Evolutionary conservation across 2,888 invertebrate species (phyloP).

Genomic region (Acleris sparsana): DNA sequence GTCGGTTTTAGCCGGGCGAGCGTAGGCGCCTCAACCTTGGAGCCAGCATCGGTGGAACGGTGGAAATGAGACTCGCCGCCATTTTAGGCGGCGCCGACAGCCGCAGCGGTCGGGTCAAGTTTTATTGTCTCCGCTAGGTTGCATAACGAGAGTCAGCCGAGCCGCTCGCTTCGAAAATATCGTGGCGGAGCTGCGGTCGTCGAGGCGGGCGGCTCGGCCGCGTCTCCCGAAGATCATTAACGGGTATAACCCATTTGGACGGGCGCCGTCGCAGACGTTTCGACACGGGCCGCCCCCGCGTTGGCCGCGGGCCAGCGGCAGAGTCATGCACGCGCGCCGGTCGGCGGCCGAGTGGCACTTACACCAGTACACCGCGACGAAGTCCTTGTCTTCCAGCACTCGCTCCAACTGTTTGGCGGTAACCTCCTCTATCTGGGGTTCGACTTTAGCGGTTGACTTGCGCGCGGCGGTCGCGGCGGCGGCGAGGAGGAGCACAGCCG

Average conservation of each 20-base stretch:
- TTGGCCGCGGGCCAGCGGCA: conserved; percentile 61
- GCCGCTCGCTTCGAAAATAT: conserved; percentile 67
- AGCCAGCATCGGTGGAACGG: conserved; percentile 68
- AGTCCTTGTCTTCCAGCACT: conserved; percentile 94
- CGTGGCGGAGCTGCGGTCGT: conserved; percentile 50
- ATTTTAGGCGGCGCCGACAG: conserved; percentile 78
- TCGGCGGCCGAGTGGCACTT: conserved; percentile 83
- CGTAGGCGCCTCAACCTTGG: conserved; percentile 81
- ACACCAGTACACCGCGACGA: conserved; percentile 98
- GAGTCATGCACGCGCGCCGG: conserved; percentile 57
- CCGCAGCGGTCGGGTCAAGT: conserved; percentile 75
- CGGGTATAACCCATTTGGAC: conserved; percentile 74
- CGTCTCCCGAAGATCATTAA: conserved; percentile 73
- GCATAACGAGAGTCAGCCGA: conserved; percentile 69
- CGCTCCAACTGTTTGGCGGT: conserved; percentile 96
- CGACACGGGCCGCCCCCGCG: conserved; percentile 64
- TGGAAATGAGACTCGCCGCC: conserved; percentile 78
- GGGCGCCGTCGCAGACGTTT: conserved; percentile 70
- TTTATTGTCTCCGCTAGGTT: conserved; percentile 79
- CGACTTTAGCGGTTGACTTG: conserved; percentile 76
- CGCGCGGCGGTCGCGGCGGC: conserved; percentile 75
- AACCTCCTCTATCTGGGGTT: conserved; percentile 96
- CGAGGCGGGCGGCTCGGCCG: conserved; percentile 55
- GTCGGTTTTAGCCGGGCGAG: conserved; percentile 74
- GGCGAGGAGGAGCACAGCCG: conserved; percentile 81